Evolutionary conservation across 2,113 vertebrate species (phyloP).

Genomic region (Engystomops pustulosus): DNA sequence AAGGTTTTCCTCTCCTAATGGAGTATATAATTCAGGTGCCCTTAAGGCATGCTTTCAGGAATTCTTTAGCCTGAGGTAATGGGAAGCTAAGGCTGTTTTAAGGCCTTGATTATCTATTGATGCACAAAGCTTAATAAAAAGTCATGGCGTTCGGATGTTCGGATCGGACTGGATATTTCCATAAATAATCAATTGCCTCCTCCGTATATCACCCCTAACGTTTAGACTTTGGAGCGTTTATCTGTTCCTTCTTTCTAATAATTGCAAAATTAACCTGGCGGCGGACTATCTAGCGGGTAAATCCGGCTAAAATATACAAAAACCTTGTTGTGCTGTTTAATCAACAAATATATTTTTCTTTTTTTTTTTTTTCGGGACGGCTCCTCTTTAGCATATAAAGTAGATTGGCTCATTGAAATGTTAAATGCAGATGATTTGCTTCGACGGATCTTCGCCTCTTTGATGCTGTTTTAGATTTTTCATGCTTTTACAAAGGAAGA

Average conservation of each 20-base stretch:
- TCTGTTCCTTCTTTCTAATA: neutral
- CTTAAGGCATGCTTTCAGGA: slow-evolving; percentile 98
- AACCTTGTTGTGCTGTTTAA: slow-evolving; percentile 83
- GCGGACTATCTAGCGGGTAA: neutral
- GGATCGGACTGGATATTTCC: slow-evolving; percentile 97
- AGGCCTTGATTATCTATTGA: slow-evolving; percentile 99
- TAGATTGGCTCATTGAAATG: slow-evolving; percentile 81
- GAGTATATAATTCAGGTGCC: slow-evolving; percentile 99
- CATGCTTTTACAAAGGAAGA: slow-evolving; percentile 27
- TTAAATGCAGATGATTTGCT: slow-evolving; percentile 82
- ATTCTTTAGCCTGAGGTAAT: slow-evolving; percentile 99
- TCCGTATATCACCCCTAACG: slow-evolving; percentile 72
- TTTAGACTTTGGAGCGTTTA: neutral
- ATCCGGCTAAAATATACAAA: neutral
- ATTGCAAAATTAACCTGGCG: neutral
- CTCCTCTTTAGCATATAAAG: slow-evolving; percentile 74
- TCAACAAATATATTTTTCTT: slow-evolving; percentile 83
- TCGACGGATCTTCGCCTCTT: slow-evolving; percentile 88
- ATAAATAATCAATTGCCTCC: slow-evolving; percentile 99
- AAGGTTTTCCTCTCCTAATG: slow-evolving; percentile 95
- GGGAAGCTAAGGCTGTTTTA: slow-evolving; percentile 96
- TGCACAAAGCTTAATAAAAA: slow-evolving; percentile 97
- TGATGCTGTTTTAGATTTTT: slow-evolving; percentile 82
- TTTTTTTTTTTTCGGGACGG: slow-evolving; percentile 72
- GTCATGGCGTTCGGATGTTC: slow-evolving; percentile 95